phyloP scores from a whole-genome alignment of 2,888 invertebrate species.

The Hyalella azteca region DNA sequence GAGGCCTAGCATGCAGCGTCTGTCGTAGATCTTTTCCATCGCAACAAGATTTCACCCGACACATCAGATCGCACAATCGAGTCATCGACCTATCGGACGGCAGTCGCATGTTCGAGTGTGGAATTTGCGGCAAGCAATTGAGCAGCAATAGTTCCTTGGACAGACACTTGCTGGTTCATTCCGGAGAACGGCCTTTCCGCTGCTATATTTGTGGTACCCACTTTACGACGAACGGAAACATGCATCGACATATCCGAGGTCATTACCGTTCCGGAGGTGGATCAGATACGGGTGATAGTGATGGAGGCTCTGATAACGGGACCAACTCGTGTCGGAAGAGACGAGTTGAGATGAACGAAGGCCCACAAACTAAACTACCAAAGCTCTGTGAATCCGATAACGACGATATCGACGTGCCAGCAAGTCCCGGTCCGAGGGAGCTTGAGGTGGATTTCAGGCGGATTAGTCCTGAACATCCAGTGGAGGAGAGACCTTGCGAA shows the following conservation, averaged over 20 bases:
- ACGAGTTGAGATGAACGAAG: slow-evolving; percentile 41
- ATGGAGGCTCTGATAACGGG: slow-evolving; percentile 48
- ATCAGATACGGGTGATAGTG: slow-evolving; percentile 51
- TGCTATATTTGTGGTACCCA: slow-evolving; percentile 79
- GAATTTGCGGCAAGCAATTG: slow-evolving; percentile 73
- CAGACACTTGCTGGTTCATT: slow-evolving; percentile 79
- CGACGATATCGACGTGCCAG: slow-evolving; percentile 23
- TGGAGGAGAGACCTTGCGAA: slow-evolving; percentile 72
- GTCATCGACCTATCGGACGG: slow-evolving; percentile 63
- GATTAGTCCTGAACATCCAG: background rate
- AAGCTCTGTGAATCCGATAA: slow-evolving; percentile 43
- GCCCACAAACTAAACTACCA: slow-evolving; percentile 44
- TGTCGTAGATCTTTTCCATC: slow-evolving; percentile 71
- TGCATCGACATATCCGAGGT: slow-evolving; percentile 82
- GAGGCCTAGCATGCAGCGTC: slow-evolving; percentile 70
- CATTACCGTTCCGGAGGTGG: slow-evolving; percentile 67
- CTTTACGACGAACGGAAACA: slow-evolving; percentile 84
- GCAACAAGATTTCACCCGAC: slow-evolving; percentile 73
- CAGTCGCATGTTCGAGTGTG: slow-evolving; percentile 69
- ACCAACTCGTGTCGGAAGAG: slow-evolving; percentile 49
- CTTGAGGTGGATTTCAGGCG: slow-evolving; percentile 11
- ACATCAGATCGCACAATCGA: slow-evolving; percentile 73
- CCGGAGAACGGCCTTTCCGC: slow-evolving; percentile 79
- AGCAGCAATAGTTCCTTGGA: slow-evolving; percentile 81
- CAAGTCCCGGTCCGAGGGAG: background rate